phyloP scores from a whole-genome alignment of 2,113 vertebrate species.

The Sprattus sprattus region DNA sequence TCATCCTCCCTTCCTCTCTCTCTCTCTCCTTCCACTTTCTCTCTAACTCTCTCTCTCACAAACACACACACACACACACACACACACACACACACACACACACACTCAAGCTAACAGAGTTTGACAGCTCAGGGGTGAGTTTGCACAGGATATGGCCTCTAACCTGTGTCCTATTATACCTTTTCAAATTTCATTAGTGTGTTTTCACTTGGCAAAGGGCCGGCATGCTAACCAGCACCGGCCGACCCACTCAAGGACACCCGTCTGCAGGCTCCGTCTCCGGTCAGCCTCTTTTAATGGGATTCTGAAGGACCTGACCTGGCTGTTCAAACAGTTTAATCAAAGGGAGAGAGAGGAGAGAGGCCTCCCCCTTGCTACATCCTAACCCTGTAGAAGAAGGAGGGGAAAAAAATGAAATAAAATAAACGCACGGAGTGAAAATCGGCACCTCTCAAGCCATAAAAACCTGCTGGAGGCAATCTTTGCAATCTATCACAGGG shows the following conservation, averaged over 20 bases:
- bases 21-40: neutral
- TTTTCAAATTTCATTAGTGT: slow-evolving; percentile 45
- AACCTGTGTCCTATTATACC: slow-evolving; percentile 38
- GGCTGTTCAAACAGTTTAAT: neutral
- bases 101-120: neutral
- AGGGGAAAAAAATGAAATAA: neutral
- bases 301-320: slow-evolving; percentile 3
- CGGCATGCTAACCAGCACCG: slow-evolving; percentile 22
- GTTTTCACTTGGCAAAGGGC: slow-evolving; percentile 15
- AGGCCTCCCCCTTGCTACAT: neutral
- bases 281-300: neutral
- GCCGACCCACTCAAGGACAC: slow-evolving; percentile 9
- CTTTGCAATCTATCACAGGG: neutral
- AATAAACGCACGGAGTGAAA: neutral
- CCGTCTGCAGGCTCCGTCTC: neutral
- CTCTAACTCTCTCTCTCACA: neutral
- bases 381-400: neutral
- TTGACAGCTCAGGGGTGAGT: slow-evolving; percentile 15
- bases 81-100: neutral
- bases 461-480: slow-evolving; percentile 1
- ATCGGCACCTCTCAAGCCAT: neutral
- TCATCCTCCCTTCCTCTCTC: neutral
- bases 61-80: neutral
- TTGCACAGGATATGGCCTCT: slow-evolving; percentile 35
- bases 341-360: slow-evolving; percentile 17